phyloP scores from a whole-genome alignment of 2,113 vertebrate genomes.

The Verasper variegatus region DNA sequence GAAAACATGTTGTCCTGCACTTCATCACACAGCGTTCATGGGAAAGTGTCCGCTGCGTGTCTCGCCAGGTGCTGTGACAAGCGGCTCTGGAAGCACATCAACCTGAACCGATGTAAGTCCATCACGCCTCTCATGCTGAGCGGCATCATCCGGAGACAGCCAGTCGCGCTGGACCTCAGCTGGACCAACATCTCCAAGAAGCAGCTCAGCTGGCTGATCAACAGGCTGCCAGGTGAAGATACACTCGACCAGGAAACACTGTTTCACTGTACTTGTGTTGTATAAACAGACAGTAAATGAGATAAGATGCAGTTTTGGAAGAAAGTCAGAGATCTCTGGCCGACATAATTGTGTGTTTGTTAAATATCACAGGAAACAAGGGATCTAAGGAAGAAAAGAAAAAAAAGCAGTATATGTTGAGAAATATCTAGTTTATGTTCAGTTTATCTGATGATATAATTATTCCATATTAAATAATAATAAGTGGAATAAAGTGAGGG shows the following conservation, averaged over 20 bases:
- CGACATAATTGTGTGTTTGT: background rate
- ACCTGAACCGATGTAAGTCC: constrained; percentile 95
- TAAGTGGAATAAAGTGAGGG: background rate
- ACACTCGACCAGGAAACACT: background rate
- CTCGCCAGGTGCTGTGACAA: constrained; percentile 95
- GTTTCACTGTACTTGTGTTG: background rate
- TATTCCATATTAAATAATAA: background rate
- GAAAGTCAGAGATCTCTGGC: background rate
- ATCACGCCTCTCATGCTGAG: constrained; percentile 98
- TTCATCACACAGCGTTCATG: background rate
- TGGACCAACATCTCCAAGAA: constrained; percentile 99
- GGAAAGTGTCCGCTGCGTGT: constrained; percentile 25
- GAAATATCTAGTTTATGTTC: too few relatives aligned
- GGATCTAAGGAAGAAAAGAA: too few relatives aligned
- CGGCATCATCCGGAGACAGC: constrained; percentile 95
- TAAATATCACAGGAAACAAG: too few relatives aligned
- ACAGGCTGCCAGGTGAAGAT: constrained; percentile 90
- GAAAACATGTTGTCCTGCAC: background rate
- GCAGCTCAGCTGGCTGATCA: constrained; percentile 98
- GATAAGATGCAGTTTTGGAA: background rate
- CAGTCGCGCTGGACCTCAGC: constrained; percentile 92
- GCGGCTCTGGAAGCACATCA: constrained; percentile 94
- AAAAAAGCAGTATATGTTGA: too few relatives aligned
- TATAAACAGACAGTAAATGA: background rate
- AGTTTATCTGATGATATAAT: background rate